Conservation (phyloP, 2,113 vertebrate species). For the Gasterosteus aculeatus region DNA sequence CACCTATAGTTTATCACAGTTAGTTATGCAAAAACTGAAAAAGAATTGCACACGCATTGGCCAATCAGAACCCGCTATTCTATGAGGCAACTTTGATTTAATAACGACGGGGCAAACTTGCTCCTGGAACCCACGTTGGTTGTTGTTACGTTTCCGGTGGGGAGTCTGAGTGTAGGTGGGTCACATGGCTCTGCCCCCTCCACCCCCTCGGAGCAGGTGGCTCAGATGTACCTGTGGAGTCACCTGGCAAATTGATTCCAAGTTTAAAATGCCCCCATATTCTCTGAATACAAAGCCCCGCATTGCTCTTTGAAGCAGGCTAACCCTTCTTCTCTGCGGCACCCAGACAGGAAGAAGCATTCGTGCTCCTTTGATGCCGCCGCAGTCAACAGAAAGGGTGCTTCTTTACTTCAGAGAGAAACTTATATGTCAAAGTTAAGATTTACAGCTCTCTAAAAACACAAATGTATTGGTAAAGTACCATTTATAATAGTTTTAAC, state of each 20-base stretch:
- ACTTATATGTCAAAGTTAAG: background rate
- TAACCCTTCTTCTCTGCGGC: constrained; percentile 13
- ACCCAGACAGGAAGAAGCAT: background rate
- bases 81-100: background rate
- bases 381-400: background rate
- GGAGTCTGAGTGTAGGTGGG: background rate
- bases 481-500: constrained; percentile 9
- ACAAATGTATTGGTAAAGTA: constrained; percentile 1
- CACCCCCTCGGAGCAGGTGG: constrained; percentile 7
- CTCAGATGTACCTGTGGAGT: constrained; percentile 9
- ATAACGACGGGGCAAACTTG: background rate
- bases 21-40: too few species aligned
- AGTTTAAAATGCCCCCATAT: constrained; percentile 28
- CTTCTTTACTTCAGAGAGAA: constrained; percentile 10
- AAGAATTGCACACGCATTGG: constrained; percentile 1
- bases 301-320: constrained; percentile 29
- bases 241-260: constrained; percentile 25
- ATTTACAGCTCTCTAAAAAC: background rate
- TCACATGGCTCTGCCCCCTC: background rate
- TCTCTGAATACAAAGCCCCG: constrained; percentile 20
- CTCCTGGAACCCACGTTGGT: background rate
- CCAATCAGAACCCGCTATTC: background rate
- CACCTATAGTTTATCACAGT: background rate
- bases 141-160: background rate
- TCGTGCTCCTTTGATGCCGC: constrained; percentile 10